Evolutionary conservation across 1,140 invertebrate species (phyloP).

Genomic region (Trichomalopsis sarcophagae): DNA sequence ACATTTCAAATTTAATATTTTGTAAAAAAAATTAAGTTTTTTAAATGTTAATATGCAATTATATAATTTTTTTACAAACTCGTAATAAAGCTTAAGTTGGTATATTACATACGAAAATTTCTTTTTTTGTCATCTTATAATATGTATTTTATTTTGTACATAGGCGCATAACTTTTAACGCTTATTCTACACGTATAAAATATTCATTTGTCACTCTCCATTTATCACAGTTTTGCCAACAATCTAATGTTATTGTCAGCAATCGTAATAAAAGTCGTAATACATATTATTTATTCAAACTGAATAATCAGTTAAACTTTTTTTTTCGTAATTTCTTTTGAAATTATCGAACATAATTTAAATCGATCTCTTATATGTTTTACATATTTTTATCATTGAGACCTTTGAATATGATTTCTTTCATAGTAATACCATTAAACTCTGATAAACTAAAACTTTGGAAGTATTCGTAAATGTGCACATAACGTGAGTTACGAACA

Average conservation of each 20-base stretch:
- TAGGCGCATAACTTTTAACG: not conserved
- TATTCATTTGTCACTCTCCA: not conserved
- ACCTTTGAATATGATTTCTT: not conserved
- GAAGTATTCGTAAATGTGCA: not conserved
- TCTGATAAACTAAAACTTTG: not conserved
- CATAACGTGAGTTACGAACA: not conserved
- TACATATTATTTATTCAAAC: not conserved
- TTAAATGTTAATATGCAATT: not conserved
- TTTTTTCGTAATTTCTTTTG: not conserved
- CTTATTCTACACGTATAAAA: not conserved
- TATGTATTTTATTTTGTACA: slow-evolving; percentile 13
- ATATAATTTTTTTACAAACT: not conserved
- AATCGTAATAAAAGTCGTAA: not conserved
- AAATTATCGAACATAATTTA: not conserved
- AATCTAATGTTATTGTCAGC: not conserved
- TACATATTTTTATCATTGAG: not conserved
- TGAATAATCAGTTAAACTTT: not conserved
- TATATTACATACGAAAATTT: not conserved
- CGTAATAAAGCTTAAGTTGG: not conserved
- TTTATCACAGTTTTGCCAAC: slow-evolving; percentile 17
- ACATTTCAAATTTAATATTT: not conserved
- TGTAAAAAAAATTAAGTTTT: not conserved
- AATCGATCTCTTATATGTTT: not conserved
- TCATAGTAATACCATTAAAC: not conserved
- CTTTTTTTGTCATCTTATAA: not conserved